Evolutionary conservation across 2,113 vertebrate genomes (phyloP).

Genomic region (Dipodomys spectabilis): DNA sequence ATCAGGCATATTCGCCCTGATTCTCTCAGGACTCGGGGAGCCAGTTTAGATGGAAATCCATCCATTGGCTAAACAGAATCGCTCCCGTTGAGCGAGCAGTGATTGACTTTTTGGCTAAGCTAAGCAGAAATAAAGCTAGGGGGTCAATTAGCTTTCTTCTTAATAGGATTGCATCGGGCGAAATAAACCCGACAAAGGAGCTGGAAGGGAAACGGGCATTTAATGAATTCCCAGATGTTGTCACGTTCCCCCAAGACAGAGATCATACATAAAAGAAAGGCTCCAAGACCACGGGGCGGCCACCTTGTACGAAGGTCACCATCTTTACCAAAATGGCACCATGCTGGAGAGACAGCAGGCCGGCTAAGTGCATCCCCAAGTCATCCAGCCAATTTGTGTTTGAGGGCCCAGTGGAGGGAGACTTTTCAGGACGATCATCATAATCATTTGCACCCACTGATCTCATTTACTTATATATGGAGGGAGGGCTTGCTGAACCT

Average conservation of each 20-base stretch:
- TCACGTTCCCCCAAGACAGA: slow-evolving; percentile 15
- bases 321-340: background rate
- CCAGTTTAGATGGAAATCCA: slow-evolving; percentile 59
- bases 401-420: background rate
- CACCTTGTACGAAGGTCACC: background rate
- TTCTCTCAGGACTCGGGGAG: slow-evolving; percentile 48
- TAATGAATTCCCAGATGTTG: slow-evolving; percentile 64
- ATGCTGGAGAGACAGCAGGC: fast-evolving
- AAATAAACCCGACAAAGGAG: slow-evolving; percentile 64
- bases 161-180: slow-evolving; percentile 56
- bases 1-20: slow-evolving; percentile 26
- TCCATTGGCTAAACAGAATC: slow-evolving; percentile 36
- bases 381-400: background rate
- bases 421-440: background rate
- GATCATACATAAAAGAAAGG: slow-evolving; percentile 45
- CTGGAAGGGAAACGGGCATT: slow-evolving; percentile 43
- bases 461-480: slow-evolving; percentile 5
- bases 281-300: background rate
- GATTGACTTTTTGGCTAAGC: slow-evolving; percentile 69
- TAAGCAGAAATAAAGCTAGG: slow-evolving; percentile 69
- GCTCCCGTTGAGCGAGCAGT: background rate
- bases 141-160: slow-evolving; percentile 68
- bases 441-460: background rate
- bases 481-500: background rate
- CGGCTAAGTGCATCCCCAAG: background rate